These are phyloP conservation scores for Drosophila hamatofila DNA, from an alignment of 2,888 invertebrate genomes.

Conservation along the genomic window DNA sequence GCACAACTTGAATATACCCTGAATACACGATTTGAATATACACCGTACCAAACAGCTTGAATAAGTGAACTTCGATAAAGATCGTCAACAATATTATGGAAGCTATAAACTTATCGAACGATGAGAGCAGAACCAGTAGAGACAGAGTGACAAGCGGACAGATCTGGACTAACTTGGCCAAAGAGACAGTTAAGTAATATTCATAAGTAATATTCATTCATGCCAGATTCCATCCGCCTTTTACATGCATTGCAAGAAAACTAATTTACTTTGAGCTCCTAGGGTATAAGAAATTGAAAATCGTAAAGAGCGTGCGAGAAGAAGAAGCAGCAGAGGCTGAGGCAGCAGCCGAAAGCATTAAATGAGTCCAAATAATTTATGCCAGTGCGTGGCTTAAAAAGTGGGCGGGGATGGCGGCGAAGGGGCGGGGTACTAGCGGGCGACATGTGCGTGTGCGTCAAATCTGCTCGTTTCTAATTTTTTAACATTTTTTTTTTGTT, in stretches of 20 bases:
- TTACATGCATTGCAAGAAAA: background rate
- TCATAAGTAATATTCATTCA: background rate
- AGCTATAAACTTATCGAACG: too few relatives aligned
- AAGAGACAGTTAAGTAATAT: background rate
- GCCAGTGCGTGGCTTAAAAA: constrained; percentile 47
- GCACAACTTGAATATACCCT: background rate
- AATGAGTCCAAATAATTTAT: constrained; percentile 81
- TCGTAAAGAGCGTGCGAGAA: constrained; percentile 59
- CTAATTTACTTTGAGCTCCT: constrained; percentile 23
- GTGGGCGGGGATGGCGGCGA: constrained; percentile 10
- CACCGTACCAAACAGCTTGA: too few relatives aligned
- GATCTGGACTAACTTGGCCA: background rate
- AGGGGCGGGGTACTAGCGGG: constrained; percentile 9
- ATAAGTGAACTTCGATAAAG: background rate
- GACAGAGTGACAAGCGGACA: background rate
- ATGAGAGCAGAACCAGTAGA: too few relatives aligned
- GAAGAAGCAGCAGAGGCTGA: constrained; percentile 21
- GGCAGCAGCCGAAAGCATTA: constrained; percentile 64
- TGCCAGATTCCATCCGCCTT: background rate
- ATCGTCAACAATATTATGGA: too few relatives aligned
- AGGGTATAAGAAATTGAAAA: constrained; percentile 62
- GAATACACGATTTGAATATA: too few relatives aligned
- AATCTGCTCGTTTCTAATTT: constrained; percentile 71
- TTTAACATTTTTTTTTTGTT: constrained; percentile 56
- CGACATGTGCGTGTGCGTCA: constrained; percentile 74